phyloP scores from a whole-genome alignment of 1,140 invertebrate genomes.

The Antheraea pernyi region DNA sequence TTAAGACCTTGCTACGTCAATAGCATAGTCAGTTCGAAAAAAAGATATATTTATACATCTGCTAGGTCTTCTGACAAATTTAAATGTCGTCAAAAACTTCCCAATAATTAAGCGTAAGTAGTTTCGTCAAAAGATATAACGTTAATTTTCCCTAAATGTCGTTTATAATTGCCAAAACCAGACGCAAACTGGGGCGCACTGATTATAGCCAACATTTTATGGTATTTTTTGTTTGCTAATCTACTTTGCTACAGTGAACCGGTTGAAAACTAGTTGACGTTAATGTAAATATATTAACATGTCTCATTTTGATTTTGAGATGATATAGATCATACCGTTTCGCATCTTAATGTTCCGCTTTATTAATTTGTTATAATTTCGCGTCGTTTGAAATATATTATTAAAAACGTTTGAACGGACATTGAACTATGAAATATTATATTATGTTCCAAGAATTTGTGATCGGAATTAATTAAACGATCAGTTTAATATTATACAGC shows the following conservation, averaged over 20 bases:
- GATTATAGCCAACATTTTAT: constrained; percentile 46
- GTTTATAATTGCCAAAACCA: constrained; percentile 59
- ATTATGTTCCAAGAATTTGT: no score
- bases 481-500: no score
- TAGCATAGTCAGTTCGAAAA: no score
- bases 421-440: no score
- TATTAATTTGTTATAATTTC: not conserved
- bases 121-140: not conserved
- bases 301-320: constrained; percentile 24
- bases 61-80: not conserved
- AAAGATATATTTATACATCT: not conserved
- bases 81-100: not conserved
- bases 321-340: constrained; percentile 24
- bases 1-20: no score
- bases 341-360: not conserved
- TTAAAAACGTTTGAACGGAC: no score
- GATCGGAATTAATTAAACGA: no score
- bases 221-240: constrained; percentile 36
- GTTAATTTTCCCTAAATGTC: not conserved
- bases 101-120: not conserved
- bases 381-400: no score
- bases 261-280: constrained; percentile 7
- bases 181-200: constrained; percentile 49
- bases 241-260: constrained; percentile 4
- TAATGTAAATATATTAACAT: constrained; percentile 15